Base-by-base conservation (phyloP, 1,140 invertebrate genomes). In the Megathymus violae region DNA sequence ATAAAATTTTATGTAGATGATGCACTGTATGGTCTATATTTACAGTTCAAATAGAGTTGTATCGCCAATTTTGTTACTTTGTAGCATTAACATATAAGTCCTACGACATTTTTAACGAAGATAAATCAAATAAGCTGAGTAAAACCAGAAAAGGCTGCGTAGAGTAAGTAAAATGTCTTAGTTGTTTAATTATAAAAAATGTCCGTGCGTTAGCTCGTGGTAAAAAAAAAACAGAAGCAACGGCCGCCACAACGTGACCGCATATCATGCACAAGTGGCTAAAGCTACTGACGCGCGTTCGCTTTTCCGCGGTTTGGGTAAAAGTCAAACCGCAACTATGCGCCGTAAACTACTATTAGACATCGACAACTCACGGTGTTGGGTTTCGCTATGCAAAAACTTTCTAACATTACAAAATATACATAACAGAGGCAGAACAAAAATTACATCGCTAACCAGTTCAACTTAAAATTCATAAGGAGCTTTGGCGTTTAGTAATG, bases 271-370 rank as follows among this genome's bases (percentile, higher is more conserved):
- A 60, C 66, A 60, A 72, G 66, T 69, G 64, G 52, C 50, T 82
- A 76, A 82, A 80, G 76, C 73, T 73, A 74, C 54, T 82, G 78
- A 80, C 78, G 73, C 65, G 75, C 71, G 69, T 69, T 69, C 67
- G 54, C 68, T 73, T 77, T 78, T 74, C 66, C 68, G 74, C 58
- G 71, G 69, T 80, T 75, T 68, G 72, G 67, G 71, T 72, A 77
- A 80, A 79, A 79, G 74, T 77, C 60, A 56, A 61, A 82, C 79
- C 74, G 63, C 80, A 78, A 70, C 52, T 64, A 58, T 65, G 64
- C 71, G 48, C 67, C 64, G 66, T 64, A 64, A 78, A 79, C 61
- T 22, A 67, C 66, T 70, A 78, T 76, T 70, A 65, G 52, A 34
- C 34, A 38, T 64, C 17, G 16, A 36, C 19, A 40, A 60, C 44